Conservation (phyloP, 2,797 vertebrate genomes). For the Botia kubotai region DNA sequence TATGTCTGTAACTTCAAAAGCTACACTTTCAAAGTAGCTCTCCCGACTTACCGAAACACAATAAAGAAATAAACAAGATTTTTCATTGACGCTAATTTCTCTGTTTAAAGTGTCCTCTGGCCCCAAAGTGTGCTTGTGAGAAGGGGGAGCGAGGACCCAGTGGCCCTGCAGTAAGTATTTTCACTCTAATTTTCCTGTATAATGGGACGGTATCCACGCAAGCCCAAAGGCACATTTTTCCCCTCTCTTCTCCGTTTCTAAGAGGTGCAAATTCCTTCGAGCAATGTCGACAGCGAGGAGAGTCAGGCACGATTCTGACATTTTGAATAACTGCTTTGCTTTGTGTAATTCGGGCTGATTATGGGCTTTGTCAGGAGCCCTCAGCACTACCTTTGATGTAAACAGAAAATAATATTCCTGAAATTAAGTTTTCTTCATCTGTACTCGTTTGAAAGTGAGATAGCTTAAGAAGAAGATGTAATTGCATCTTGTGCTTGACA, state of each 20-base stretch:
- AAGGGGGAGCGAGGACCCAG: constrained; percentile 87
- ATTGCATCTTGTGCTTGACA: constrained; percentile 12
- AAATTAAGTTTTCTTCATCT: constrained; percentile 51
- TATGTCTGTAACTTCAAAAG: too few relatives aligned
- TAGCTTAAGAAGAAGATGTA: neutral
- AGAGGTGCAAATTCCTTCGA: constrained; percentile 40
- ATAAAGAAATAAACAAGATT: constrained; percentile 8
- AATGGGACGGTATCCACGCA: constrained; percentile 48
- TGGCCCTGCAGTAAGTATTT: constrained; percentile 85
- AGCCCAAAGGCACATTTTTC: constrained; percentile 37
- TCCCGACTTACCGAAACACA: neutral
- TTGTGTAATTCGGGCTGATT: constrained; percentile 65
- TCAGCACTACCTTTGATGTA: constrained; percentile 55
- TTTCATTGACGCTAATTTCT: constrained; percentile 41
- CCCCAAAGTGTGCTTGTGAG: constrained; percentile 84
- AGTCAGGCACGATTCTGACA: constrained; percentile 53
- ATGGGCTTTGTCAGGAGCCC: constrained; percentile 46
- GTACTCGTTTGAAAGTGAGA: constrained; percentile 21
- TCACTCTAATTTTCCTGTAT: constrained; percentile 30
- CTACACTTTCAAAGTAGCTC: neutral
- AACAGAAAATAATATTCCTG: constrained; percentile 28
- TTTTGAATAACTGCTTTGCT: constrained; percentile 56
- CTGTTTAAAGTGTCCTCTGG: constrained; percentile 83
- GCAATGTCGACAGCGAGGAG: constrained; percentile 31
- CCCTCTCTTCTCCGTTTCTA: constrained; percentile 17